Evolutionary conservation across 2,113 vertebrate species (phyloP), one percentile per base, ranked within the genome.

Genomic region (Sebastes schlegelii): DNA sequence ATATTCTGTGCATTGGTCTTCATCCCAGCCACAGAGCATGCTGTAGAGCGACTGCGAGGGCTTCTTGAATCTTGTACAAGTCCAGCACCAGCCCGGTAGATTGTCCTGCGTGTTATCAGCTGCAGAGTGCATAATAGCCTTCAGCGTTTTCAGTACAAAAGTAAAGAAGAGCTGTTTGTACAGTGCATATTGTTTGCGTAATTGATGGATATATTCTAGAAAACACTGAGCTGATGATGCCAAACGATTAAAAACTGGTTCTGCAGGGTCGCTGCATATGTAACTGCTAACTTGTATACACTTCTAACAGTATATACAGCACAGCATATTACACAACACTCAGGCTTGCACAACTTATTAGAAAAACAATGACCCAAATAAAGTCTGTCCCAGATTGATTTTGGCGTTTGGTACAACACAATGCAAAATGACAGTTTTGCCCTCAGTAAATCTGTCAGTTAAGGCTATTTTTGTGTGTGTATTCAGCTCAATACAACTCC

Each of bases 221-320:
- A 34, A 48, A 70, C 34, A 69, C 42, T 68, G 63, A 60, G 34
- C 79, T 45, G 60, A 63, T 54, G 13, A 67, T 69, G 58, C 21
- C 43, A 55, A 80, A 70, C 3, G 48, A 42, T 16, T 40, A 11
- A 40, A 77, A 75, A 75, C 16, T 64, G 34, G 5, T 62, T 75
- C 5, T 69, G 16, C 7, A 2, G 9, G 13, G 26, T 19, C 0
- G 13, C 57, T 64, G 66, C 51, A 65, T 61, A 42, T 48, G 26
- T 65, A 69, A 64, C 67, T 61, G 84, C 46, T 60, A 57, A 74
- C 42, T 58, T 79, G 11, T n/a, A n/a, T n/a, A n/a, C n/a, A n/a
- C n/a, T n/a, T n/a, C n/a, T n/a, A 19, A 16, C 42, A 17, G 55
- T 42, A 14, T 54, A 23, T 23, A 52, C 40, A 80, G 49, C n/a